Base-by-base conservation (phyloP, 2,113 vertebrate genomes). In the Gyps fulvus region DNA sequence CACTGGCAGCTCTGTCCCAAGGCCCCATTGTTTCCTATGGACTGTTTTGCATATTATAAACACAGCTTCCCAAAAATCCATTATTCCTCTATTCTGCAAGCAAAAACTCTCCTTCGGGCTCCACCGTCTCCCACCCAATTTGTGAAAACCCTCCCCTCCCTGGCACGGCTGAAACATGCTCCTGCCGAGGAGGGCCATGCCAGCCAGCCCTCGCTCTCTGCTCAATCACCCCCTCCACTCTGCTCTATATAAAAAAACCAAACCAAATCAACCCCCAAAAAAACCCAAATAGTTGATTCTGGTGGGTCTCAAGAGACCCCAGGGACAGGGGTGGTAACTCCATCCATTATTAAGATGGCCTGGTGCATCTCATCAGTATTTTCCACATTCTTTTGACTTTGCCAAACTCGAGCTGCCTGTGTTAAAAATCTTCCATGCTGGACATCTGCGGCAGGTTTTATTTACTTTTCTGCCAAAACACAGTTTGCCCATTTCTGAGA, bases 361-460 rank as follows among this genome's bases (percentile, higher is more conserved):
- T 73, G 18, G n/a, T 55, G 81, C 32, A 40, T 74, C 55, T 81
- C 1, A 0, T 55, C 7, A 3, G 58, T 80, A 85, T 95, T 93
- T 95, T 96, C 82, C 66, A 94, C 81, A 52, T 87, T 73, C 84
- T 79, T 95, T 61, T 85, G 85, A 94, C 78, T 95, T 92, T 67
- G 89, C 84, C 94, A 94, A 77, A 87, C 70, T 80, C 10, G 2
- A 95, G 87, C 71, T 80, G 94, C 58, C 84, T 1, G 47, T 54
- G 81, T 87, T 90, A 95, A 93, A 96, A 96, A 94, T 93, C 93
- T 96, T 93, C 91, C 93, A 93, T 83, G 58, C 96, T 83, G 96
- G 94, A 96, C 94, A 96, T 96, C 94, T 95, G 96, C 96, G 95
- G 78, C 81, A 94, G 70, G 87, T 93, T 95, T 95, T 93, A 84